phyloP scores from a whole-genome alignment of 2,797 vertebrate genomes.

The Calcarius lapponicus region DNA sequence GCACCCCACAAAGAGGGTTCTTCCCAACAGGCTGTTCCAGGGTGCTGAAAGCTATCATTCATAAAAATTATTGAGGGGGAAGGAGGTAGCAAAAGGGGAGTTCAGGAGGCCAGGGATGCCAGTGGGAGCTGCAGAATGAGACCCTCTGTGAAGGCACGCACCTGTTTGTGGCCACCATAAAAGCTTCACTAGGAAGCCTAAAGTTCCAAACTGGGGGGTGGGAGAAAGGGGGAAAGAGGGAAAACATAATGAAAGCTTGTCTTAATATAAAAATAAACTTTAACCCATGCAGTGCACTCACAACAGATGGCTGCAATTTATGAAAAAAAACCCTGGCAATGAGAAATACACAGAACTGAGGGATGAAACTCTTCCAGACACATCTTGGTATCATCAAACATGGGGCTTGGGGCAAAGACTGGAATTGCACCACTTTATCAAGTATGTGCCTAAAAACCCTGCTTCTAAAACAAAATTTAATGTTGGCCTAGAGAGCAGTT shows the following conservation, averaged over 20 bases:
- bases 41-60: slow-evolving; percentile 79
- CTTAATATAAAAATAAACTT: slow-evolving; percentile 72
- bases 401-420: neutral
- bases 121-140: slow-evolving; percentile 75
- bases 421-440: neutral
- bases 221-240: slow-evolving; percentile 29
- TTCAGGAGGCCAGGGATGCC: slow-evolving; percentile 75
- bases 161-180: slow-evolving; percentile 82
- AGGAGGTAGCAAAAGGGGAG: slow-evolving; percentile 72
- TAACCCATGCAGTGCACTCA: slow-evolving; percentile 54
- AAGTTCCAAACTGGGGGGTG: slow-evolving; percentile 17
- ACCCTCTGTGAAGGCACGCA: slow-evolving; percentile 74
- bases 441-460: fast-evolving
- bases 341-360: neutral
- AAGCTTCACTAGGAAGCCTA: slow-evolving; percentile 74
- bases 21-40: slow-evolving; percentile 72
- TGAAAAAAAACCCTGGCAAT: neutral
- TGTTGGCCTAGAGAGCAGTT: neutral
- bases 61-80: slow-evolving; percentile 74
- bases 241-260: slow-evolving; percentile 81
- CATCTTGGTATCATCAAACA: neutral
- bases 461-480: neutral
- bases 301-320: neutral
- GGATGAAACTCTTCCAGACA: neutral
- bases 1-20: slow-evolving; percentile 64